Evolutionary conservation across 2,888 invertebrate species (phyloP), one percentile per base, ranked within the genome.

Genomic region (Tipula confusa): DNA sequence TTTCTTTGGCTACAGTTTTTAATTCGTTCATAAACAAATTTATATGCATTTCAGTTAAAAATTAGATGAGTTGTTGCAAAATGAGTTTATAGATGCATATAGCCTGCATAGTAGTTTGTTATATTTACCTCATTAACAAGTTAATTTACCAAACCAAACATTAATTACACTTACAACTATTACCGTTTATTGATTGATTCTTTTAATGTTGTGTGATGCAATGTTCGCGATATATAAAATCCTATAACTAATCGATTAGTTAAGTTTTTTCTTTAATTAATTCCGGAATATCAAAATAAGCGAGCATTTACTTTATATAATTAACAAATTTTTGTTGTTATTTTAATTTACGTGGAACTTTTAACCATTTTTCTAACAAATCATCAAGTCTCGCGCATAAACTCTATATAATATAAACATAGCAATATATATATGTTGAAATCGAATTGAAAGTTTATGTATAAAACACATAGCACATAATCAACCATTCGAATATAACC

Each of bases 401-500:
- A 43, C 1, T 18, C 18, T 31, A 31, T 31, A 31, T 31, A 31
- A 31, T 31, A 31, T 31, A 31, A 5, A 31, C 7, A 31, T 31
- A 31, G 3, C 3, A 5, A 31, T 31, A 31, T 31, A 31, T 31
- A 31, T 31, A 38, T 38, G 18, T 64, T 24, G 11, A 64, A 64
- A 64, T 64, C 24, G 24, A 64, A 64, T 64, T 9, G 64, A 64
- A 64, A 64, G 24, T 64, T 33, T 33, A 43, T 64, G 24, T 18
- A 24, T 24, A 64, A 5, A 7, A 1, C 43, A 64, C 64, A 64
- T 64, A 64, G 24, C 64, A 64, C 64, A 64, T 64, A 64, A 64
- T 64, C 64, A 64, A 64, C 64, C 64, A 64, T 64, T 64, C 64
- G 64, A 24, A 64, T 64, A 24, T n/a, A n/a, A n/a, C n/a, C n/a